Conservation (phyloP, 2,888 invertebrate species). For the Taphrorychus bicolor region DNA sequence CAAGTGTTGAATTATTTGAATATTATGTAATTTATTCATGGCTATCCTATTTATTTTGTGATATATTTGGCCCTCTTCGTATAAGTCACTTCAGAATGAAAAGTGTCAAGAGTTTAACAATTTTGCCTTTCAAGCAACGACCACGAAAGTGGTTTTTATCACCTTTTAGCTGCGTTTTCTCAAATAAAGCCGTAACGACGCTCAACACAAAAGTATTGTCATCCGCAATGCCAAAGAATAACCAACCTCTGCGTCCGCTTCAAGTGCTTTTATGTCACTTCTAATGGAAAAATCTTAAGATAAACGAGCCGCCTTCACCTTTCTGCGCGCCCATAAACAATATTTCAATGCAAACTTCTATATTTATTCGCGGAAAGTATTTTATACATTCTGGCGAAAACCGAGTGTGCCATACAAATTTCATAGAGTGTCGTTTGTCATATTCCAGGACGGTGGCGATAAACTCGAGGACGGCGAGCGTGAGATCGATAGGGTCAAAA, state of each 20-base stretch:
- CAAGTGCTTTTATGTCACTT: not conserved
- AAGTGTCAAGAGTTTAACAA: too few species aligned
- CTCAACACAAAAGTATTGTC: not conserved
- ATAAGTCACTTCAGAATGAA: too few species aligned
- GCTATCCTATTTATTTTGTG: too few species aligned
- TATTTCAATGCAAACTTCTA: conserved; percentile 4
- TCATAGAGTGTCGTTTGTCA: conserved; percentile 18
- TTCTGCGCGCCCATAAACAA: not conserved
- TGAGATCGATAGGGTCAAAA: conserved; percentile 67
- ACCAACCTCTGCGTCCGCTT: not conserved
- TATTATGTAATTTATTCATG: too few species aligned
- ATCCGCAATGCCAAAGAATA: not conserved
- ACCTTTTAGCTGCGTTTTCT: not conserved
- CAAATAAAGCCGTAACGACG: not conserved
- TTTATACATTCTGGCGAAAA: not conserved
- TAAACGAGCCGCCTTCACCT: not conserved
- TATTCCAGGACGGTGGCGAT: conserved; percentile 67
- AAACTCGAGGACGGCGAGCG: conserved; percentile 51
- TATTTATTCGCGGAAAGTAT: not conserved
- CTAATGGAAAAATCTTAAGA: not conserved
- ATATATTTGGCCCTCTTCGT: too few species aligned
- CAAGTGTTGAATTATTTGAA: too few species aligned
- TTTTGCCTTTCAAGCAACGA: too few species aligned
- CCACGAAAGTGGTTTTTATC: too few species aligned
- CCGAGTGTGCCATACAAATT: conserved; percentile 13